Evolutionary conservation across 2,113 vertebrate genomes (phyloP).

Genomic region (Helogale parvula): DNA sequence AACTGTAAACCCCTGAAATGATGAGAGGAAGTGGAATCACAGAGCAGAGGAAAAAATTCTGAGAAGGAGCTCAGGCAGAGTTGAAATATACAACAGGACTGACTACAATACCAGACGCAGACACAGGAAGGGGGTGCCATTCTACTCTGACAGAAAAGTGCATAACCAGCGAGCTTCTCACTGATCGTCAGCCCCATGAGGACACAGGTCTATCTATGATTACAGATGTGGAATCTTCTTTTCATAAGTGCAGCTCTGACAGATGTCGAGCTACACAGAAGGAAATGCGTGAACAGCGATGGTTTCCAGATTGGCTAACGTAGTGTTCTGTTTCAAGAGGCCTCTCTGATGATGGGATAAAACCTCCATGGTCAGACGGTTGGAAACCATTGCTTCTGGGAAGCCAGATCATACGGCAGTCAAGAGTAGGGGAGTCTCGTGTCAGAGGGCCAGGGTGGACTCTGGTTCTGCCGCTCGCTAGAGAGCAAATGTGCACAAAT

Average conservation of each 20-base stretch:
- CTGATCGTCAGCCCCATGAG: not conserved
- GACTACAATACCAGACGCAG: not conserved
- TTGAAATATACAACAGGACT: not conserved
- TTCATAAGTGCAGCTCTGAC: not conserved
- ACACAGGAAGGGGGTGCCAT: no score
- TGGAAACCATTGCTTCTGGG: not conserved
- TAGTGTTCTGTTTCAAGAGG: not conserved
- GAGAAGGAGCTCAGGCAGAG: not conserved
- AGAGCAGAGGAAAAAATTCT: not conserved
- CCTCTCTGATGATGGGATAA: not conserved
- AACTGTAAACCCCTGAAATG: not conserved
- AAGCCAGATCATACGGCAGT: not conserved
- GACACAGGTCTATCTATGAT: not conserved
- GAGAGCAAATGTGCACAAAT: rapidly evolving
- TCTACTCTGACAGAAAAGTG: not conserved
- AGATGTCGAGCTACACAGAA: not conserved
- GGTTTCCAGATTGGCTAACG: not conserved
- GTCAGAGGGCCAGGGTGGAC: no score
- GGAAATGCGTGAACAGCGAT: not conserved
- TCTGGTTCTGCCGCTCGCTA: not conserved
- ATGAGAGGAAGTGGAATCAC: not conserved
- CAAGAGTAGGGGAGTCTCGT: not conserved
- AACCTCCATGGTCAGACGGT: not conserved
- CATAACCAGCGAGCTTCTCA: not conserved
- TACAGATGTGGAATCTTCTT: not conserved